Evolutionary conservation across 2,113 vertebrate species (phyloP).

Genomic region (Toxotes chatareus): DNA sequence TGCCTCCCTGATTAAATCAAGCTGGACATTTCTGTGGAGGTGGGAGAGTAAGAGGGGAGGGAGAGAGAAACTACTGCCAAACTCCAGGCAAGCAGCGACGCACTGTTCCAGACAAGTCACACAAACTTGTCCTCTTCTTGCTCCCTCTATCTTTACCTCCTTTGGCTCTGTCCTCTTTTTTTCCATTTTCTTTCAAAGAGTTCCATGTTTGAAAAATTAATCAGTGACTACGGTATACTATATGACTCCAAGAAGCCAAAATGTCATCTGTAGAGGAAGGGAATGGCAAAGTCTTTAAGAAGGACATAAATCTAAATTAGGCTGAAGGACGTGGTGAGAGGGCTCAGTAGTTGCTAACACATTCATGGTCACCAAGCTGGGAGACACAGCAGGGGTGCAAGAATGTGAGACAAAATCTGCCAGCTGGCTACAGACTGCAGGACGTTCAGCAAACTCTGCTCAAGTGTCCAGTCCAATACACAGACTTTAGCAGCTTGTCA

Average conservation of each 20-base stretch:
- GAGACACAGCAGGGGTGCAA: constrained; percentile 58
- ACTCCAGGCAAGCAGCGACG: constrained; percentile 56
- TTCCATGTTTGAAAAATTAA: constrained; percentile 36
- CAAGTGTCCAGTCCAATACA: constrained; percentile 15
- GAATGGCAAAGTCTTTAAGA: constrained; percentile 65
- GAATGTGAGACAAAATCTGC: constrained; percentile 62
- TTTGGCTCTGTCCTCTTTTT: constrained; percentile 1
- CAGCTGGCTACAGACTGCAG: constrained; percentile 60
- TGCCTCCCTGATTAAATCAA: constrained; percentile 77
- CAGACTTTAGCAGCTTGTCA: constrained; percentile 14
- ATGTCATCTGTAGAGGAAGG: constrained; percentile 49
- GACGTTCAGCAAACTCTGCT: constrained; percentile 35
- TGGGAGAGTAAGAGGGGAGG: constrained; percentile 41
- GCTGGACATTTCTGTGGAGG: constrained; percentile 76
- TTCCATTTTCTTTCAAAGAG: constrained; percentile 9
- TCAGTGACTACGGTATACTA: not conserved
- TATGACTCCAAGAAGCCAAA: constrained; percentile 48
- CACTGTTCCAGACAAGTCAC: constrained; percentile 69
- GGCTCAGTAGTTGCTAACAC: constrained; percentile 70
- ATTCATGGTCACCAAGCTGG: constrained; percentile 68
- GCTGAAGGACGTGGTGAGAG: constrained; percentile 72
- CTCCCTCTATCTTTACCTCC: constrained; percentile 21
- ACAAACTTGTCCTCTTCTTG: constrained; percentile 54
- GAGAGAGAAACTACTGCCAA: constrained; percentile 56
- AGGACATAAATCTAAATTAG: constrained; percentile 79